These are phyloP conservation scores for Rallus limicola DNA, from an alignment of 2,113 vertebrate species.

Conservation along the genomic window DNA sequence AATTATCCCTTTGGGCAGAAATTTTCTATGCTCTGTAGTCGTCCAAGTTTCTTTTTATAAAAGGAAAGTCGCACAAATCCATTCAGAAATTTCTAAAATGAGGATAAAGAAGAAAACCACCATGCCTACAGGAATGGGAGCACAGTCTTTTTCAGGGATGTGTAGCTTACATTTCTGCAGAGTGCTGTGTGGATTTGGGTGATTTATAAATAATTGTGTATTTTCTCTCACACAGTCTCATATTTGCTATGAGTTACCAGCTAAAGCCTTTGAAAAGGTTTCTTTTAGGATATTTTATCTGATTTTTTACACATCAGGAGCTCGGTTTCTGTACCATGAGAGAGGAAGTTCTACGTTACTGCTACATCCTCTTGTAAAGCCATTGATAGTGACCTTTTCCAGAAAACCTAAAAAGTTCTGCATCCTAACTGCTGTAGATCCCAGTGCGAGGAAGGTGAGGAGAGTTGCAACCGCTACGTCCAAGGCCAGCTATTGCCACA, in stretches of 20 bases:
- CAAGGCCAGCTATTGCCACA: neutral
- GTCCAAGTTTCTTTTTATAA: neutral
- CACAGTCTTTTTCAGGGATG: neutral
- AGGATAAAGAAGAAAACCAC: neutral
- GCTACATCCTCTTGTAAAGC: neutral
- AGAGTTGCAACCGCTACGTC: neutral
- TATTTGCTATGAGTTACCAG: neutral
- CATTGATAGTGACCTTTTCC: neutral
- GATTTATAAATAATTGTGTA: neutral
- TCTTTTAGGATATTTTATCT: neutral
- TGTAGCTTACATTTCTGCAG: neutral
- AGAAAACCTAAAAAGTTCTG: neutral
- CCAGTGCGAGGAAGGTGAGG: neutral
- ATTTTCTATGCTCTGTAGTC: neutral
- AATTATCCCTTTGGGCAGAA: neutral
- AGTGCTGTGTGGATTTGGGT: neutral
- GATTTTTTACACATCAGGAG: neutral
- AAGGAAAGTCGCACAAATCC: neutral
- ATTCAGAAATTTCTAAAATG: neutral
- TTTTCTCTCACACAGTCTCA: neutral
- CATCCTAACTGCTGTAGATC: neutral
- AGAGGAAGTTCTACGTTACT: neutral
- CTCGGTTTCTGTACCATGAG: neutral
- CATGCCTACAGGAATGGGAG: neutral
- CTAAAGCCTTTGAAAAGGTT: neutral